These are phyloP conservation scores for Formica selysi DNA, from an alignment of 1,140 invertebrate genomes.

Conservation along the genomic window DNA sequence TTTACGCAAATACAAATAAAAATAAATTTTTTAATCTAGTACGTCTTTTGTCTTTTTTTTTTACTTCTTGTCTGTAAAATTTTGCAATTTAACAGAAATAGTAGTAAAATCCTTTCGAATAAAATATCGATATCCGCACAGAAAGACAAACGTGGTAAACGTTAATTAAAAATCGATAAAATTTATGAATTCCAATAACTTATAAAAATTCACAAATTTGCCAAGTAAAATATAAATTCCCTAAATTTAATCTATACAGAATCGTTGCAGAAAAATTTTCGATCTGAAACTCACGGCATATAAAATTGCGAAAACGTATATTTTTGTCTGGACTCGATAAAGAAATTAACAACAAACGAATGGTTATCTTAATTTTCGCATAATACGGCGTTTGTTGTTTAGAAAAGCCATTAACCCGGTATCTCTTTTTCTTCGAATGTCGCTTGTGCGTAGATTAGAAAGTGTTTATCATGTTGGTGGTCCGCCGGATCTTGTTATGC, in stretches of 20 bases:
- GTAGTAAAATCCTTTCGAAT: neutral
- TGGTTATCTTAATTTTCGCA: constrained; percentile 26
- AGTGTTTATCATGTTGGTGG: constrained; percentile 54
- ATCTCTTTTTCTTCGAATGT: constrained; percentile 27
- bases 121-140: neutral
- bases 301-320: too few relatives aligned
- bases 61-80: neutral
- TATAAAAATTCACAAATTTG: neutral
- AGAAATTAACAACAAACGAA: constrained; percentile 48
- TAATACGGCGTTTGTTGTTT: constrained; percentile 33
- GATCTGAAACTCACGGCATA: neutral
- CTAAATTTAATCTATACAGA: neutral
- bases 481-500: constrained; percentile 20
- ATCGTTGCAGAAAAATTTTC: neutral
- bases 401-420: constrained; percentile 42
- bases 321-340: constrained; percentile 39
- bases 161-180: neutral
- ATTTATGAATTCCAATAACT: neutral
- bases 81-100: neutral
- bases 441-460: constrained; percentile 59
- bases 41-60: neutral
- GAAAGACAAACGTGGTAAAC: neutral
- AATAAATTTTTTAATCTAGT: neutral
- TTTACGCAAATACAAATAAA: neutral
- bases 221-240: constrained; percentile 3